These are phyloP conservation scores for Euzophera pinguis DNA, from an alignment of 2,888 invertebrate species.

Conservation along the genomic window DNA sequence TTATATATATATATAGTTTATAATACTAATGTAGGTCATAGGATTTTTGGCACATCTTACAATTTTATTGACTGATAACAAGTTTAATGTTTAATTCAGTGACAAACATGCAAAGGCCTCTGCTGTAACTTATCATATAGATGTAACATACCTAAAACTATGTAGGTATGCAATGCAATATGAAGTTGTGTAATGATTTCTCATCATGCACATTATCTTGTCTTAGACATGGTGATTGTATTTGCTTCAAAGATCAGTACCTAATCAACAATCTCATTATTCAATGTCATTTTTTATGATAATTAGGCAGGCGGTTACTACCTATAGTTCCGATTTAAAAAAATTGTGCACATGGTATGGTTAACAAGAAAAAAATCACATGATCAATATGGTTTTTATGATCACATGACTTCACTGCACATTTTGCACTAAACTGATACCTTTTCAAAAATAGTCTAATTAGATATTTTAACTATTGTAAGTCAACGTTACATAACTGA, in stretches of 20 bases:
- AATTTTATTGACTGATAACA: too few relatives aligned
- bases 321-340: not conserved
- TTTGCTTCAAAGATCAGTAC: not conserved
- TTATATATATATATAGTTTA: too few relatives aligned
- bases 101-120: not conserved
- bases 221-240: not conserved
- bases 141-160: not conserved
- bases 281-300: slow-evolving; percentile 12
- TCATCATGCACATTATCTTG: slow-evolving; percentile 23
- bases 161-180: slow-evolving; percentile 18
- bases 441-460: slow-evolving; percentile 34
- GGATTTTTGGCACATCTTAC: too few relatives aligned
- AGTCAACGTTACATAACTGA: slow-evolving; percentile 74
- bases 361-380: slow-evolving; percentile 45
- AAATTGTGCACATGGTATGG: slow-evolving; percentile 19
- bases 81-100: too few relatives aligned
- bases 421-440: slow-evolving; percentile 27
- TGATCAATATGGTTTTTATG: slow-evolving; percentile 45
- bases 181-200: slow-evolving; percentile 51
- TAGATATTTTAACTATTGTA: slow-evolving; percentile 29
- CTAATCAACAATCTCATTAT: not conserved
- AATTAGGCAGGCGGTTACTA: not conserved
- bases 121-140: not conserved
- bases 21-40: too few relatives aligned
- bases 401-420: slow-evolving; percentile 64